These are phyloP conservation scores for Odocoileus hemionus DNA, from an alignment of 2,113 vertebrate genomes.

Conservation along the genomic window DNA sequence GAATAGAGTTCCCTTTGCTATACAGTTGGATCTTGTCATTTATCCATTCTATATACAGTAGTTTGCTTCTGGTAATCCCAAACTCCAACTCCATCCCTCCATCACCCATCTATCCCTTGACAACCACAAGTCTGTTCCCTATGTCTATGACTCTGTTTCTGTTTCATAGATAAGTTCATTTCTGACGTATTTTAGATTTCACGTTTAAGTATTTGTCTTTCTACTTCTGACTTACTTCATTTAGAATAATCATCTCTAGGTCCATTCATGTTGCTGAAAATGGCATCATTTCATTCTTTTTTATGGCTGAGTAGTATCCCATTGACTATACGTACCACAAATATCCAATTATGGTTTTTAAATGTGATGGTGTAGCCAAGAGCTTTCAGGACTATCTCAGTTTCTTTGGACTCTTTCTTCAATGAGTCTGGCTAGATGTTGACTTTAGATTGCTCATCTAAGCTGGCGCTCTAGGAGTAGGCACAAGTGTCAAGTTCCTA, in stretches of 20 bases:
- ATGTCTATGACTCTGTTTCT: neutral
- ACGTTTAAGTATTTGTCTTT: neutral
- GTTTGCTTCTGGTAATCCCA: neutral
- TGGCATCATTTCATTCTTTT: neutral
- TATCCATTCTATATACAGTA: neutral
- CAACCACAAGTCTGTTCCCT: neutral
- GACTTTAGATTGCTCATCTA: neutral
- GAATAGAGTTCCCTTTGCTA: neutral
- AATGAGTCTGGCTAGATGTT: rapidly evolving
- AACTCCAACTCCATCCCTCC: neutral
- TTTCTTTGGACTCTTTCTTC: neutral
- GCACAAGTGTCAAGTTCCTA: neutral
- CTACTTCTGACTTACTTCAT: neutral
- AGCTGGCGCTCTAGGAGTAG: neutral
- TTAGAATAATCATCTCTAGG: neutral
- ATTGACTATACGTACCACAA: neutral
- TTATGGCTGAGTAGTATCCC: neutral
- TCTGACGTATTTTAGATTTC: neutral
- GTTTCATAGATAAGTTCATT: neutral
- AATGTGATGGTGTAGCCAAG: neutral
- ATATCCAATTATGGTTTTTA: neutral
- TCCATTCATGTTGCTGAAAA: neutral
- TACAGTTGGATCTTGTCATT: neutral
- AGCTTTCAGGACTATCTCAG: neutral
- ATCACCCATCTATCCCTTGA: neutral